Evolutionary conservation across 1,140 invertebrate species (phyloP).

Genomic region (Cepaea nemoralis): DNA sequence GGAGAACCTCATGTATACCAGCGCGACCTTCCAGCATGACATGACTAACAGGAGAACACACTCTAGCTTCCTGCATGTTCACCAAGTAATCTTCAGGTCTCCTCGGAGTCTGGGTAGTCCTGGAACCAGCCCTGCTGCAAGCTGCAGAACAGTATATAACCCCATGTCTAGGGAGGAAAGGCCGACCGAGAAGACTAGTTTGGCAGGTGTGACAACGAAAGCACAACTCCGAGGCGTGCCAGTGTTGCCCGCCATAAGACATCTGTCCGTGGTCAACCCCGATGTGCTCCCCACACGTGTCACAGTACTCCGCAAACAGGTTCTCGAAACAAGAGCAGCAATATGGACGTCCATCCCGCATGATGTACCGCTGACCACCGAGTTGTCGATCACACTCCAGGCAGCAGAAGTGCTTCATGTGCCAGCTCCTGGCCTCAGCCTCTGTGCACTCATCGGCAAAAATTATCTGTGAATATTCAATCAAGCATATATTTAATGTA

Average conservation of each 20-base stretch:
- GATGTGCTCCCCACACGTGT: constrained; percentile 95
- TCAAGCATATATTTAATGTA: too few relatives aligned
- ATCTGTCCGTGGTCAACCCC: constrained; percentile 96
- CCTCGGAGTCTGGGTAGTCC: constrained; percentile 60
- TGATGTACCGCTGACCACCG: constrained; percentile 96
- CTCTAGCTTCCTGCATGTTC: constrained; percentile 59
- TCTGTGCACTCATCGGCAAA: constrained; percentile 98
- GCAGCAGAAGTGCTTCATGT: constrained; percentile 98
- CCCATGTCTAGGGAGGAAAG: constrained; percentile 91
- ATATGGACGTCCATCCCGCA: constrained; percentile 92
- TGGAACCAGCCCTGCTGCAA: constrained; percentile 67
- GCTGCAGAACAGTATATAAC: constrained; percentile 87
- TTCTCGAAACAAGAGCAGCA: constrained; percentile 94
- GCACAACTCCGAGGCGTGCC: constrained; percentile 96
- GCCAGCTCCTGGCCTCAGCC: constrained; percentile 97
- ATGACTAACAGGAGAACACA: constrained; percentile 64
- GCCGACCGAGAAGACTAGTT: constrained; percentile 90
- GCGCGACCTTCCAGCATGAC: constrained; percentile 62
- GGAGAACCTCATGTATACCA: constrained; percentile 62
- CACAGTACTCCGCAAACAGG: constrained; percentile 96
- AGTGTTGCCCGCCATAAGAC: constrained; percentile 98
- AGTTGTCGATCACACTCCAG: constrained; percentile 93
- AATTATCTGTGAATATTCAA: constrained; percentile 82
- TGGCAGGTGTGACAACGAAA: constrained; percentile 95
- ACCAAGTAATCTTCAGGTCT: constrained; percentile 64